phyloP scores from a whole-genome alignment of 2,797 vertebrate species.

The Trichosurus vulpecula region DNA sequence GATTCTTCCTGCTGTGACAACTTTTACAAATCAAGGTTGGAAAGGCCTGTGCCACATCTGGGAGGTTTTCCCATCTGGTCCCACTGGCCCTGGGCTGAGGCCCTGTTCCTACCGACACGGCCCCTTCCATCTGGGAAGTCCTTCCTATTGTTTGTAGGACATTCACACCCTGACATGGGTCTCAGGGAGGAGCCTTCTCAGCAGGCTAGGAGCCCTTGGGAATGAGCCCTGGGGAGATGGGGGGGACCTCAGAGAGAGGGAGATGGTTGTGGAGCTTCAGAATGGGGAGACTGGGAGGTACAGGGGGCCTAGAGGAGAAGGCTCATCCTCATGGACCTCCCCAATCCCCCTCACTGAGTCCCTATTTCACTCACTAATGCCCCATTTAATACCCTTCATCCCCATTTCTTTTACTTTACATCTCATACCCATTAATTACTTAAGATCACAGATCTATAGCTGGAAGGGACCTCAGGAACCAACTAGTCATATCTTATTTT shows the following conservation, averaged over 20 bases:
- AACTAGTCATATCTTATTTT: not conserved
- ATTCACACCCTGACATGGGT: constrained; percentile 28
- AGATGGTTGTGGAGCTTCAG: not conserved
- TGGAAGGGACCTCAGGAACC: not conserved
- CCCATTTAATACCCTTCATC: not conserved
- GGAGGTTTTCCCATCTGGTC: not conserved
- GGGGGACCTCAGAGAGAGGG: not conserved
- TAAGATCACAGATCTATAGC: not conserved
- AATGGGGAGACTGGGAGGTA: no score
- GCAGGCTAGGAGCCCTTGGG: not conserved
- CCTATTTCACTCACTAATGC: not conserved
- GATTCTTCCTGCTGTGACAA: not conserved
- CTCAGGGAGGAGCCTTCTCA: not conserved
- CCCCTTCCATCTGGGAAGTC: constrained; percentile 41
- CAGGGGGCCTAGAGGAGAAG: not conserved
- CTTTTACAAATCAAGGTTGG: not conserved
- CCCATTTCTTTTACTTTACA: not conserved
- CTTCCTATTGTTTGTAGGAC: constrained; percentile 53
- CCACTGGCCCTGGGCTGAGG: constrained; percentile 5
- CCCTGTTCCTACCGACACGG: not conserved
- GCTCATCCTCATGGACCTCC: not conserved
- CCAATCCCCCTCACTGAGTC: not conserved
- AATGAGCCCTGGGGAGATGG: not conserved
- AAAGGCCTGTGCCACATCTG: not conserved
- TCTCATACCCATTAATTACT: not conserved